Evolutionary conservation across 2,113 vertebrate species (phyloP).

Genomic region (Hemibagrus wyckioides): DNA sequence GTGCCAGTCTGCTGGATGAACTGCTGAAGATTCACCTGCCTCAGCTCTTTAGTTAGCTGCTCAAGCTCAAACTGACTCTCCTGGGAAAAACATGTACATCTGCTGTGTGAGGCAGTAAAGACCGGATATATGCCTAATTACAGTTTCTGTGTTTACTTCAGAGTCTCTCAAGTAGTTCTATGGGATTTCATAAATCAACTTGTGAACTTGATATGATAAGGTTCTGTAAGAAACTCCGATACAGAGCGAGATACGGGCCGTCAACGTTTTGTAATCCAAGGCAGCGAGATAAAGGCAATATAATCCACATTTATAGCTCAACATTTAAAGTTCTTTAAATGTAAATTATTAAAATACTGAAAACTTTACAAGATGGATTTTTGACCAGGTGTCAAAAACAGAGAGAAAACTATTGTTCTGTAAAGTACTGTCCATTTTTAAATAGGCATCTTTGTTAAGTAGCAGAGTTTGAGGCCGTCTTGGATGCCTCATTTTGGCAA

Average conservation of each 20-base stretch:
- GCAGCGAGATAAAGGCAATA: not conserved
- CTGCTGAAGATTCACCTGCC: slow-evolving; percentile 96
- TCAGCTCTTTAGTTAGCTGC: slow-evolving; percentile 94
- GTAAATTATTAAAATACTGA: not conserved
- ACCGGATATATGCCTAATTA: not conserved
- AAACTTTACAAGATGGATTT: not conserved
- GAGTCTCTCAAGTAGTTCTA: not conserved
- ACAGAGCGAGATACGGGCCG: not conserved
- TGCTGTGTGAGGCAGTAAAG: not conserved
- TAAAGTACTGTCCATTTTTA: not conserved
- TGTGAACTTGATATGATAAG: not conserved
- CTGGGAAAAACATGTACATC: slow-evolving; percentile 63
- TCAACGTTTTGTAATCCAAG: not conserved
- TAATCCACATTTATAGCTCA: not conserved
- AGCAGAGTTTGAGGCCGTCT: not conserved
- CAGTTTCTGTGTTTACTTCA: not conserved
- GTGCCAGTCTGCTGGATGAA: slow-evolving; percentile 98
- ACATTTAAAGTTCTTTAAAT: not conserved
- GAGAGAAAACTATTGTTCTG: not conserved
- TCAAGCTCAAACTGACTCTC: slow-evolving; percentile 95
- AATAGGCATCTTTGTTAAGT: not conserved
- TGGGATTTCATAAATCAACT: not conserved
- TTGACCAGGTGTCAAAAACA: not conserved
- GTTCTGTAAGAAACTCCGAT: not conserved
- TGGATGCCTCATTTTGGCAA: not conserved